phyloP scores from a whole-genome alignment of 2,797 vertebrate species.

The Bradypodion ventrale region DNA sequence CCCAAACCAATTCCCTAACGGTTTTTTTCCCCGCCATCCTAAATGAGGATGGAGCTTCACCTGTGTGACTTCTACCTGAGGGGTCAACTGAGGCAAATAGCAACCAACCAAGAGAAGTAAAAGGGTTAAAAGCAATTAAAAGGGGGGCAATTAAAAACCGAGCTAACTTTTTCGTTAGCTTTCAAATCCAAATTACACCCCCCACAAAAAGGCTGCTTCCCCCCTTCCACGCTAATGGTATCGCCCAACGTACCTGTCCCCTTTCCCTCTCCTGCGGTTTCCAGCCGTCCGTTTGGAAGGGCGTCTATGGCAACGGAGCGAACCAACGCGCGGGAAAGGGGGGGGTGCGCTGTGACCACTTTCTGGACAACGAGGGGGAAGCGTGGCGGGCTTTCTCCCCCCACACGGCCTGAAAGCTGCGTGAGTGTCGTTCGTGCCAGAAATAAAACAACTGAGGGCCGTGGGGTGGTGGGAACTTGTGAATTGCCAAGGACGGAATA shows the following conservation, averaged over 20 bases:
- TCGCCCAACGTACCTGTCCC: not conserved
- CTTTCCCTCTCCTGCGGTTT: not conserved
- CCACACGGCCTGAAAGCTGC: not conserved
- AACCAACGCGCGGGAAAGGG: not conserved
- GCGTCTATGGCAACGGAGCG: constrained; percentile 54
- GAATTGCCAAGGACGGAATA: not conserved
- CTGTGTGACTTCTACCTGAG: not conserved
- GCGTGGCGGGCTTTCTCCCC: not conserved
- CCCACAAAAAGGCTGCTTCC: too few relatives aligned
- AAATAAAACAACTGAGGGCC: too few relatives aligned
- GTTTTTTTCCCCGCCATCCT: not conserved
- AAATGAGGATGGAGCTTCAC: not conserved
- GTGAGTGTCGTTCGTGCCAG: not conserved
- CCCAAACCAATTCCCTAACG: not conserved
- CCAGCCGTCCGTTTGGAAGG: rapidly evolving
- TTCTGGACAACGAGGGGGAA: not conserved
- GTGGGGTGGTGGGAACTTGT: not conserved
- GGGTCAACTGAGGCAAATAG: too few relatives aligned
- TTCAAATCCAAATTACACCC: too few relatives aligned
- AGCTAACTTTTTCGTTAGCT: too few relatives aligned
- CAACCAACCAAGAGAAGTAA: not conserved
- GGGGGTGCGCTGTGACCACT: rapidly evolving
- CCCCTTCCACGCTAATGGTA: not conserved
- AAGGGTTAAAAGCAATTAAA: not conserved
- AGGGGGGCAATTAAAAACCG: too few relatives aligned